Base-by-base conservation (phyloP, 2,888 invertebrate species). In the Halictus ligatus region DNA sequence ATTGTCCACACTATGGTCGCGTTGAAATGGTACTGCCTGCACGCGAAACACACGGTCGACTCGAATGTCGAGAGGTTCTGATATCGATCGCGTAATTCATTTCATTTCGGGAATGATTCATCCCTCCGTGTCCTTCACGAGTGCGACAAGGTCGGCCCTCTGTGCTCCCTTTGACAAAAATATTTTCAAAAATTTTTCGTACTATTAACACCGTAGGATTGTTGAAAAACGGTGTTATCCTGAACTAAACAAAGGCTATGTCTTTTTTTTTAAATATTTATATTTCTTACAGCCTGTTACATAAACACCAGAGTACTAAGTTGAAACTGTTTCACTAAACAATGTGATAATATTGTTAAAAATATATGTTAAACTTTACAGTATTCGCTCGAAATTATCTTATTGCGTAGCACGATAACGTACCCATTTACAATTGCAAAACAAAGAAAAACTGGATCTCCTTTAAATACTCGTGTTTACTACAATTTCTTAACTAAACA, bases 21-120 rank as follows among this genome's bases (percentile, higher is more conserved):
- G 75, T 69, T 77, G 75, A 75, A 81, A 78, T 80, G 80, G 82
- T 69, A n/a, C 72, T 35, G 71, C 13, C 48, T 71, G 43, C 50
- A 60, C 73, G 58, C 29, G 21, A 84, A 81, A 67, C 54, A 73
- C 64, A 58, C 25, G 46, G 46, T 35, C 25, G 67, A 43, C 73
- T 43, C 25, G 73, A 64, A 74, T 54, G 54, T 69, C 21, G 64
- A n/a, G 18, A 73, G 81, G 78, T 81, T 84, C 81, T 86, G 73
- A 86, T 92, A 92, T 92, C 90, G 91, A 92, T 92, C 91, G 88
- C 48, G 21, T 29, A 80, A 87, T 91, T 89, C 88, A 80, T 82
- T 87, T 88, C 88, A 86, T 88, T 89, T 87, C 84, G 60, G 67
- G 89, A 89, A 90, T 93, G 93, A 94, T 91, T 93, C 93, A 93